Evolutionary conservation across 2,113 vertebrate genomes (phyloP).

Genomic region (Pelmatolapia mariae): DNA sequence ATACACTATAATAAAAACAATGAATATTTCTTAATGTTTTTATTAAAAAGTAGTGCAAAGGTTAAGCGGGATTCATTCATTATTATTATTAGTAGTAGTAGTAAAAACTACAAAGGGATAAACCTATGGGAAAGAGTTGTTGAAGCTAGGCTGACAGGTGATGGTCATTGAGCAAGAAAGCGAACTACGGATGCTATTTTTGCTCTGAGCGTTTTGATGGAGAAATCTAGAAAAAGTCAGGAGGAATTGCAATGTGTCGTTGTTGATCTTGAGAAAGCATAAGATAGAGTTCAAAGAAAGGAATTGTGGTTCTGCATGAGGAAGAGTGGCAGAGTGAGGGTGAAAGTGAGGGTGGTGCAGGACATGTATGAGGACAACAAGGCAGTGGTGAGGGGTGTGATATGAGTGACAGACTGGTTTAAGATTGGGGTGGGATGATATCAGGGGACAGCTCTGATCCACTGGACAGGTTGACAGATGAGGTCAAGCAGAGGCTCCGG

Average conservation of each 20-base stretch:
- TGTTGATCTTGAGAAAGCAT: background rate
- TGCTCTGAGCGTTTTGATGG: background rate
- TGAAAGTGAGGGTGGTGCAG: background rate
- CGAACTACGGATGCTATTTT: background rate
- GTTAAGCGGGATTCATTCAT: background rate
- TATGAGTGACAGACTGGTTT: background rate
- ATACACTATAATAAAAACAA: background rate
- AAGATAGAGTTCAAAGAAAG: background rate
- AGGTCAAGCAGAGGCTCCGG: background rate
- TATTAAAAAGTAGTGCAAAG: background rate
- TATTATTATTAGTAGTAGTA: rapidly evolving
- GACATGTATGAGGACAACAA: background rate
- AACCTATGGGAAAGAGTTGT: background rate
- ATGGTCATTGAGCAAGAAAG: background rate
- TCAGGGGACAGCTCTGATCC: background rate
- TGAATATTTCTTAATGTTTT: background rate
- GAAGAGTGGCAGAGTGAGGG: background rate
- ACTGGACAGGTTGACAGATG: background rate
- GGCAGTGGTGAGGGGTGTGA: background rate
- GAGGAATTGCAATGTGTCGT: background rate
- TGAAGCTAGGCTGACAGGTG: background rate
- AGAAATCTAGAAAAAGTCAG: background rate
- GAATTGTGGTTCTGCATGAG: background rate
- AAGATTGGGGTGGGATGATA: background rate
- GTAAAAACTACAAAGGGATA: background rate